These are phyloP conservation scores for Australoheros scitulus DNA, from an alignment of 2,113 vertebrate species.

Conservation along the genomic window DNA sequence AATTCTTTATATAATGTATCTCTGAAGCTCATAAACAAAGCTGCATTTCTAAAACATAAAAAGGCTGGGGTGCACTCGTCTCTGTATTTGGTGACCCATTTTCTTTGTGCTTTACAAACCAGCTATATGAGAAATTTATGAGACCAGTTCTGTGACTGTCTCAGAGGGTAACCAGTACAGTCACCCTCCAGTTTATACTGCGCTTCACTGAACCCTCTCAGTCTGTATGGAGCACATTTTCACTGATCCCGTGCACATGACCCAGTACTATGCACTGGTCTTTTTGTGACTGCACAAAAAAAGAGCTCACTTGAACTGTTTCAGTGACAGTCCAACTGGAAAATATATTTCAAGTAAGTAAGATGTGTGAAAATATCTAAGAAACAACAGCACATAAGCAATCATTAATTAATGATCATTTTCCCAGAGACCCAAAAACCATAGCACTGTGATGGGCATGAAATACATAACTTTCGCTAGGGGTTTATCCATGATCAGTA, in stretches of 20 bases:
- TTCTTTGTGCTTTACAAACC: not conserved
- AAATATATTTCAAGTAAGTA: not conserved
- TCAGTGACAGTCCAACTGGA: not conserved
- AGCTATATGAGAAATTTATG: not conserved
- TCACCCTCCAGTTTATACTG: not conserved
- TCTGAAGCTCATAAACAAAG: not conserved
- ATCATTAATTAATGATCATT: not conserved
- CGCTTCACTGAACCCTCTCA: not conserved
- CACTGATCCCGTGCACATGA: not conserved
- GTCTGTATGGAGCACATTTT: not conserved
- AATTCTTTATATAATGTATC: not conserved
- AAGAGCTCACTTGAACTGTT: not conserved
- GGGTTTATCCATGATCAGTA: slow-evolving; percentile 2
- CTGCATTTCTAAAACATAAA: not conserved
- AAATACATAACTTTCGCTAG: slow-evolving; percentile 8
- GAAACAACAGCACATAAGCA: not conserved
- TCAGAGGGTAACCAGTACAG: not conserved
- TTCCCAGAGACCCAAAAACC: slow-evolving; percentile 3
- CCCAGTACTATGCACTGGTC: not conserved
- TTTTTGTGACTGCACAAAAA: slow-evolving; percentile 12
- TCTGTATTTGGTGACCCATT: not conserved
- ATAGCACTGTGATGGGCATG: not conserved
- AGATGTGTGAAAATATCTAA: not conserved
- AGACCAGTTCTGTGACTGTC: not conserved
- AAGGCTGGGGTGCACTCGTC: not conserved